Percentiles rank a stretch among this genome's conserved stretches.
These are phyloP conservation scores for Colletes collaris DNA, from an alignment of 2,888 invertebrate species.

Conservation along the genomic window DNA sequence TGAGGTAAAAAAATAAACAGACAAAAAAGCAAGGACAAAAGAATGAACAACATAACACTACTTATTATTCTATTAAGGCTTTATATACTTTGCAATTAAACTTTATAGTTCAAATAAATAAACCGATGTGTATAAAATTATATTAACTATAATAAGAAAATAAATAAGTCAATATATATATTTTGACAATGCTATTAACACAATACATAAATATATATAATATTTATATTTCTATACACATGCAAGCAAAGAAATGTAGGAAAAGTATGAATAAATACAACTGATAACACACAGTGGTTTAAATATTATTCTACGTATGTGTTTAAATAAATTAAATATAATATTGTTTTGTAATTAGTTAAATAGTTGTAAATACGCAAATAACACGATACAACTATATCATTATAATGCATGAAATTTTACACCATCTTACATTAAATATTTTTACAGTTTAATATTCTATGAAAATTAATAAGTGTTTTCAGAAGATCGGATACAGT, in stretches of 20 bases:
- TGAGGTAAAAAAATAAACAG: no score
- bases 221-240: no score
- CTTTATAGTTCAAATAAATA: no score
- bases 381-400: not conserved
- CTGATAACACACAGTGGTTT: not conserved
- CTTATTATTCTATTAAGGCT: no score
- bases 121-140: not conserved
- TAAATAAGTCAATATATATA: not conserved
- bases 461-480: not conserved
- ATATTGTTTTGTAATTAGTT: not conserved
- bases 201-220: not conserved
- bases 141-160: not conserved
- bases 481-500: not conserved
- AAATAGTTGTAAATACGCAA: not conserved
- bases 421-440: not conserved
- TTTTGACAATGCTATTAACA: not conserved
- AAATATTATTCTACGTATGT: not conserved
- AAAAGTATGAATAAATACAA: not conserved
- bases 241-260: not conserved
- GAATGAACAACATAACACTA: no score
- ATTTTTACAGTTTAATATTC: not conserved
- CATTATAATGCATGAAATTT: not conserved
- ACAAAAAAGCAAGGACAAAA: no score
- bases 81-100: no score
- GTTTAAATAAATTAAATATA: not conserved